Evolutionary conservation across 2,888 invertebrate genomes (phyloP).

Genomic region (Plusia festucae): DNA sequence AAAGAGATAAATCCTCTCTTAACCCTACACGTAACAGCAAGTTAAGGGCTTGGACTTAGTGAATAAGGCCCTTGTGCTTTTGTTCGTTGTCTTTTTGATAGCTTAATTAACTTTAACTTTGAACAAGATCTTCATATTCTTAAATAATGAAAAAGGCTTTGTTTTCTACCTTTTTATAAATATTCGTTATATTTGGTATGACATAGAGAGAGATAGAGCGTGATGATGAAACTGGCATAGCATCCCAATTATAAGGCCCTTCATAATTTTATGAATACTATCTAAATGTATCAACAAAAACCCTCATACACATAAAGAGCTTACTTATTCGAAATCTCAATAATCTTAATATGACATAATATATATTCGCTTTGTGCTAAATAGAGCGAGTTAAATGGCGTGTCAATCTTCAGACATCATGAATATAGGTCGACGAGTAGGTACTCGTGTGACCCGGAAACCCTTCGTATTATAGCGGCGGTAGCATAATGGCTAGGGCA

Average conservation of each 20-base stretch:
- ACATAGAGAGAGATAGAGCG: too few species aligned
- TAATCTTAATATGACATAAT: neutral
- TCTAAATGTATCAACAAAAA: neutral
- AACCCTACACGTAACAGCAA: too few species aligned
- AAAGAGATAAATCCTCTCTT: too few species aligned
- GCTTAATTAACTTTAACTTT: neutral
- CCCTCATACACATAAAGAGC: neutral
- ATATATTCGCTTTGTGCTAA: neutral
- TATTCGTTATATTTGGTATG: too few species aligned
- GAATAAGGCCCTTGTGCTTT: too few species aligned
- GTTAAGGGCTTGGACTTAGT: too few species aligned
- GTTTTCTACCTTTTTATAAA: neutral
- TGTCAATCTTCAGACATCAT: slow-evolving; percentile 32
- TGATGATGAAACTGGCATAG: too few species aligned
- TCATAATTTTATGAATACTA: too few species aligned
- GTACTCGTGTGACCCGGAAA: slow-evolving; percentile 49
- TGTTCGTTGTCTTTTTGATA: neutral
- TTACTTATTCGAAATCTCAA: neutral
- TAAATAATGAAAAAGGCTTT: neutral
- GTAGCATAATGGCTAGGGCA: too few species aligned
- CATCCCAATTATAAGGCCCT: too few species aligned
- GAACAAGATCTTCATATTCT: neutral
- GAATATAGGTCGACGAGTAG: slow-evolving; percentile 55
- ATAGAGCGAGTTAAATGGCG: slow-evolving; percentile 21
- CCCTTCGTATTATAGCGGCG: slow-evolving; percentile 42